These are phyloP conservation scores for Sylvia borin DNA, from an alignment of 2,797 vertebrate species.

Conservation along the genomic window DNA sequence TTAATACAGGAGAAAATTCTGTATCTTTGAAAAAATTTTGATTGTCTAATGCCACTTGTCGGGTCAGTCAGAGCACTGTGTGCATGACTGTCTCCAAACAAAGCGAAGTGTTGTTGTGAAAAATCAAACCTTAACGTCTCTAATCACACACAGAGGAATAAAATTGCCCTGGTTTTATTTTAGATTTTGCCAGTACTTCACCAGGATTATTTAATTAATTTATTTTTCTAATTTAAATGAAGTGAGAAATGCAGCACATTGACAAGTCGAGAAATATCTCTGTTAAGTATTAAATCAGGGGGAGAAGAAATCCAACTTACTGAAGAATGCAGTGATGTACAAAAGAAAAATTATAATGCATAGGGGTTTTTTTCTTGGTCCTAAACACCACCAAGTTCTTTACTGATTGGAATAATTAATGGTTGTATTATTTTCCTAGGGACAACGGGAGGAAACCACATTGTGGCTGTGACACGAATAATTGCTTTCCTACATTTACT, in stretches of 20 bases:
- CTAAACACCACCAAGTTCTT: not conserved
- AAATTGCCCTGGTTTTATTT: not conserved
- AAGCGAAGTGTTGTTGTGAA: not conserved
- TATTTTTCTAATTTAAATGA: not conserved
- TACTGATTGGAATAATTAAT: slow-evolving; percentile 4
- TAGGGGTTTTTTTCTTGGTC: not conserved
- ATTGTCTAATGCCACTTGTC: not conserved
- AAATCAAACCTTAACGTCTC: not conserved
- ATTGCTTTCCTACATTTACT: slow-evolving; percentile 40
- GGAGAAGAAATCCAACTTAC: not conserved
- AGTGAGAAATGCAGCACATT: not conserved
- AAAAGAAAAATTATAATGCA: not conserved
- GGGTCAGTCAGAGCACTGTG: not conserved
- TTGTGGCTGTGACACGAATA: not conserved
- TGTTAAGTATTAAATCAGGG: not conserved
- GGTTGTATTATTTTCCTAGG: not conserved
- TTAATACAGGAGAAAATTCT: not conserved
- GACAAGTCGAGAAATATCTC: not conserved
- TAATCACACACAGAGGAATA: not conserved
- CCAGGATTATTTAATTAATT: not conserved
- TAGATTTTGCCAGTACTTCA: not conserved
- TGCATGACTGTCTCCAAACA: not conserved
- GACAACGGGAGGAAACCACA: not conserved
- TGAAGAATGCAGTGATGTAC: not conserved
- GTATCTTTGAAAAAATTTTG: not conserved